Evolutionary conservation across 2,113 vertebrate genomes (phyloP).

Genomic region (Neofelis nebulosa): DNA sequence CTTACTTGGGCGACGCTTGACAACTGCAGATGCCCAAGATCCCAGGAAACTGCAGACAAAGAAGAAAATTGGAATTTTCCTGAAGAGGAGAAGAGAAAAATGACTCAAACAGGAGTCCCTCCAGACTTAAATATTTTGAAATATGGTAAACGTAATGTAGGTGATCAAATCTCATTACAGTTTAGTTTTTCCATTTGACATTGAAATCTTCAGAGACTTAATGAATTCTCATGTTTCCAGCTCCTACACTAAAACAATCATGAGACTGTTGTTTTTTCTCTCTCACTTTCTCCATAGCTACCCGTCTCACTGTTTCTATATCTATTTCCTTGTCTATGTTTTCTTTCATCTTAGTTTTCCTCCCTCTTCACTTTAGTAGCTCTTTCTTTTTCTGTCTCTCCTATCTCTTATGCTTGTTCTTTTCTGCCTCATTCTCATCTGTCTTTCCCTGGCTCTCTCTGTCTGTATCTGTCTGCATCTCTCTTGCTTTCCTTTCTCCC

Average conservation of each 20-base stretch:
- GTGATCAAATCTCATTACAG: neutral
- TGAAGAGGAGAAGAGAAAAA: slow-evolving; percentile 74
- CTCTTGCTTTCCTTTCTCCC: neutral
- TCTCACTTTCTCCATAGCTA: neutral
- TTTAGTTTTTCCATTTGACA: neutral
- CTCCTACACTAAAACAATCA: neutral
- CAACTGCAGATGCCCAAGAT: slow-evolving; percentile 81
- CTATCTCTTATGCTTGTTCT: neutral
- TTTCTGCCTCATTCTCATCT: neutral
- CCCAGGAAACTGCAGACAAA: slow-evolving; percentile 79
- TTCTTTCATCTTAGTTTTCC: neutral
- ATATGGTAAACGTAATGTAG: neutral
- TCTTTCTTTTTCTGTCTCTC: neutral
- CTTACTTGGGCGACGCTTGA: slow-evolving; percentile 89
- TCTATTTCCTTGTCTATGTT: neutral
- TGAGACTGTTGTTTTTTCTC: neutral
- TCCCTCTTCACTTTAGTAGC: neutral
- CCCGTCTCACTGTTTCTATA: neutral
- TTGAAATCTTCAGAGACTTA: neutral
- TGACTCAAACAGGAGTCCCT: slow-evolving; percentile 51
- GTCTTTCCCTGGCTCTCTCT: neutral
- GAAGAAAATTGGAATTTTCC: slow-evolving; percentile 84
- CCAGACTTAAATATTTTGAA: neutral
- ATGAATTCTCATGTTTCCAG: neutral
- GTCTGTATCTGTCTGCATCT: neutral